These are phyloP conservation scores for Boleophthalmus pectinirostris DNA, from an alignment of 2,113 vertebrate species.

Conservation along the genomic window DNA sequence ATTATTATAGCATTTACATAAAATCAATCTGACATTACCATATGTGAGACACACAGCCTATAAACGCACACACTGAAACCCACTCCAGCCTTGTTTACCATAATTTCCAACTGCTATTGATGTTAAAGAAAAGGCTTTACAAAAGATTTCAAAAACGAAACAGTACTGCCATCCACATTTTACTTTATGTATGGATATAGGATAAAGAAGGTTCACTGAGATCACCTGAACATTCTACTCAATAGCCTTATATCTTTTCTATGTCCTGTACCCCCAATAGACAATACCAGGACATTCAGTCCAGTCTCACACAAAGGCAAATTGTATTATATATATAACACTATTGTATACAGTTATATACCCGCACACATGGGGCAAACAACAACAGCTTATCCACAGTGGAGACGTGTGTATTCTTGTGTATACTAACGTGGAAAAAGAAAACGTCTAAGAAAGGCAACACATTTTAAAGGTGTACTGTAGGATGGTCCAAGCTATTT, in stretches of 20 bases:
- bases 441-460: too few relatives aligned
- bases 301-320: background rate
- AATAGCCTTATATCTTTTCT: background rate
- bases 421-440: too few relatives aligned
- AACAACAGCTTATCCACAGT: background rate
- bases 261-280: background rate
- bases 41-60: too few relatives aligned
- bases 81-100: background rate
- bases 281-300: constrained; percentile 4
- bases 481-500: too few relatives aligned
- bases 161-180: background rate
- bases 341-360: constrained; percentile 11
- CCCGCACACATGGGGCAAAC: background rate
- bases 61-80: background rate
- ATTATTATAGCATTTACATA: too few relatives aligned
- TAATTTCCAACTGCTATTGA: background rate
- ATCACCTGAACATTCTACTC: background rate
- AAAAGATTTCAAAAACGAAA: background rate
- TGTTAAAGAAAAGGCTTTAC: background rate
- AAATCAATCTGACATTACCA: too few relatives aligned
- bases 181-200: background rate
- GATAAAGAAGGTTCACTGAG: background rate
- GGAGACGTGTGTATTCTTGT: too few relatives aligned
- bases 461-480: too few relatives aligned
- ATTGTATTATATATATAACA: background rate